These are phyloP conservation scores for Erethizon dorsatum DNA, from an alignment of 2,797 vertebrate species.

Conservation along the genomic window DNA sequence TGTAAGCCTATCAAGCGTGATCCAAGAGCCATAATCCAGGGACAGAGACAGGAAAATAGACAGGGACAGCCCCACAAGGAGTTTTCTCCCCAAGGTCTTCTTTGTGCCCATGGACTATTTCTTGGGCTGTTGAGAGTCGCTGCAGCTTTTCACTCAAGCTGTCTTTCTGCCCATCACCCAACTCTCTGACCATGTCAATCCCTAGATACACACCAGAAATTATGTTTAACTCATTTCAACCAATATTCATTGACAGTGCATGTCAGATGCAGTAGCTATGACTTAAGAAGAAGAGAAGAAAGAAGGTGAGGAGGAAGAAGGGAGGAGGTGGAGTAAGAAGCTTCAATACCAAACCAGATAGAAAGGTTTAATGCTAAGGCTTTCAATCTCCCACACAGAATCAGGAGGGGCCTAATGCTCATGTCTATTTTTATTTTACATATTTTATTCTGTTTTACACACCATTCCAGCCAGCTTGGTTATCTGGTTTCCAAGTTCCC, in stretches of 20 bases:
- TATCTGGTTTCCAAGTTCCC: conserved; percentile 1
- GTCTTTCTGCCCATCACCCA: background rate
- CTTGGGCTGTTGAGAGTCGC: background rate
- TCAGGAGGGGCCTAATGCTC: background rate
- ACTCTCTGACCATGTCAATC: background rate
- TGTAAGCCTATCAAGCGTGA: background rate
- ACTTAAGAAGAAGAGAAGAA: background rate
- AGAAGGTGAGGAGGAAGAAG: background rate
- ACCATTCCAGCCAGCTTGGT: background rate
- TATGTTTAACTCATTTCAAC: background rate
- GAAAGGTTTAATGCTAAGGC: background rate
- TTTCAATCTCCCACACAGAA: background rate
- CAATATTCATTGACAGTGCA: background rate
- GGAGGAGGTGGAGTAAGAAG: background rate
- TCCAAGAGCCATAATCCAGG: background rate
- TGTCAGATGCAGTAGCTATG: background rate
- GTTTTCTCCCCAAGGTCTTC: background rate
- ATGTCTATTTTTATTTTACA: conserved; percentile 16
- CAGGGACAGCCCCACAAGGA: background rate
- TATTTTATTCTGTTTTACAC: conserved; percentile 27
- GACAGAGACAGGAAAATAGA: background rate
- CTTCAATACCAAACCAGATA: background rate
- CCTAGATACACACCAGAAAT: background rate
- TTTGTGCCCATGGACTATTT: background rate
- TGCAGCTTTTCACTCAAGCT: background rate